These are phyloP conservation scores for Brachionus rotundiformis DNA, from an alignment of 1,140 invertebrate species.

Conservation along the genomic window DNA sequence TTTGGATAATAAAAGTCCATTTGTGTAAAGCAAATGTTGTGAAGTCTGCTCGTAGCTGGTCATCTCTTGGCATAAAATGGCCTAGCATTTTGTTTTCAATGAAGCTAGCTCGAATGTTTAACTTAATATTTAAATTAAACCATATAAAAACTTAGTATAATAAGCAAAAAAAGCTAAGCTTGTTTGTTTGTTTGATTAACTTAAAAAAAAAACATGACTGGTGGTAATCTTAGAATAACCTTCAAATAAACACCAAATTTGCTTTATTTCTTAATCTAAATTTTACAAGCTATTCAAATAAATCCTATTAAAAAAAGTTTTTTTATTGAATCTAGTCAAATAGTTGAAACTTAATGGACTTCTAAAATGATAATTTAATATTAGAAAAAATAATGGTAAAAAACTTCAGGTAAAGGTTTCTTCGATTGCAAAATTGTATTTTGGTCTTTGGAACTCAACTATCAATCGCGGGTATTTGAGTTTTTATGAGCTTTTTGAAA, in stretches of 20 bases:
- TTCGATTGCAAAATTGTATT: too few relatives aligned
- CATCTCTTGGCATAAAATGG: neutral
- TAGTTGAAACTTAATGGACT: too few relatives aligned
- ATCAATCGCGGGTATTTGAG: too few relatives aligned
- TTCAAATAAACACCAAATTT: neutral
- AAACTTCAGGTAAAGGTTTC: too few relatives aligned
- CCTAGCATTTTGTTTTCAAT: neutral
- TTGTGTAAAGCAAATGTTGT: constrained; percentile 3
- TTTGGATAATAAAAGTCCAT: neutral
- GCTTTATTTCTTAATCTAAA: constrained; percentile 8
- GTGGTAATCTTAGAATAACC: neutral
- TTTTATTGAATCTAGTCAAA: neutral
- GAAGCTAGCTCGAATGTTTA: neutral
- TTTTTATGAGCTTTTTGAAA: too few relatives aligned
- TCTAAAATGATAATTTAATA: too few relatives aligned
- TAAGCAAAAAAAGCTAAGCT: neutral
- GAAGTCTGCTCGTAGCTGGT: neutral
- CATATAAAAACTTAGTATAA: neutral
- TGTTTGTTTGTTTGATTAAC: too few relatives aligned
- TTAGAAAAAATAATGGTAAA: too few relatives aligned
- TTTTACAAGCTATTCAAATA: neutral
- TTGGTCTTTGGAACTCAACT: too few relatives aligned
- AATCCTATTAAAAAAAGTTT: neutral
- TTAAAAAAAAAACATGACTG: neutral
- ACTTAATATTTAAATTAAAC: neutral